Conservation (phyloP, 2,113 vertebrate genomes). For the Prolemur simus region DNA sequence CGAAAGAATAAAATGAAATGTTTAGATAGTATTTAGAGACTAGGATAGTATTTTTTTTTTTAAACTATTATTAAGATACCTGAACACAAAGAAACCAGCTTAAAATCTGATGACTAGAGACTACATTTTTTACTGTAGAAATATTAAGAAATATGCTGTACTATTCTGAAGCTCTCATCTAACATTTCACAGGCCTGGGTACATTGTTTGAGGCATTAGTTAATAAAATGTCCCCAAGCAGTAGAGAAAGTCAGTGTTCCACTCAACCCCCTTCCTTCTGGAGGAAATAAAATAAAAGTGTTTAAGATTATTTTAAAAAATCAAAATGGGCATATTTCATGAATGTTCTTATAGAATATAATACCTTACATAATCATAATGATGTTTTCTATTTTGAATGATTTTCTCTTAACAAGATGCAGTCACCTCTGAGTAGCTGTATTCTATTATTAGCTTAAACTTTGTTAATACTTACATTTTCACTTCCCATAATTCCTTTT, state of each 20-base stretch:
- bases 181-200: neutral
- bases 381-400: neutral
- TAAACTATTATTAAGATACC: neutral
- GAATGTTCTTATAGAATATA: neutral
- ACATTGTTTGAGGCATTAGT: neutral
- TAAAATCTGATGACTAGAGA: neutral
- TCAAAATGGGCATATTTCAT: neutral
- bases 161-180: neutral
- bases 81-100: neutral
- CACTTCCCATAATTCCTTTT: neutral
- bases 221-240: neutral
- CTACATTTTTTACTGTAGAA: neutral
- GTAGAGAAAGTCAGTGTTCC: neutral
- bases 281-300: neutral
- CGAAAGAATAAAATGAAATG: neutral
- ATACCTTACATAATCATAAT: neutral
- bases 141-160: neutral
- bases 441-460: neutral
- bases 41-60: neutral
- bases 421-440: neutral
- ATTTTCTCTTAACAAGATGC: neutral
- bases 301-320: neutral
- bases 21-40: neutral
- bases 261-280: neutral
- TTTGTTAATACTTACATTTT: neutral